Conservation (phyloP, 1,140 invertebrate genomes). For the Neotoxoptera formosana region DNA sequence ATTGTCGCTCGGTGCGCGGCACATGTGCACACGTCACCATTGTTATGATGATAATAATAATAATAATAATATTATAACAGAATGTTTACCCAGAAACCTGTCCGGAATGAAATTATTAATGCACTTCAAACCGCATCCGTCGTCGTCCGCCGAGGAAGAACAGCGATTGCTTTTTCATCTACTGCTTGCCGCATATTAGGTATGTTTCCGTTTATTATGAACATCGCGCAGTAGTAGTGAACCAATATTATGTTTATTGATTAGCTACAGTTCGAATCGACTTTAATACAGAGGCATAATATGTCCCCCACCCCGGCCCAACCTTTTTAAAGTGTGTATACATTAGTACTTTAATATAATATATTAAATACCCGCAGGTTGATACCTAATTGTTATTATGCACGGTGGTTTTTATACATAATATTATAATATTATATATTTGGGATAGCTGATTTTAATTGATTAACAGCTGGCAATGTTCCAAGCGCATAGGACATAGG, state of each 20-base stretch:
- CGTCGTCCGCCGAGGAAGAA: not conserved
- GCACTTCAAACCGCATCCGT: not conserved
- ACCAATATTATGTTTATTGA: not conserved
- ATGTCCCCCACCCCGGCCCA: not conserved
- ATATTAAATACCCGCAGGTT: not conserved
- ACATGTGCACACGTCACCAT: not conserved
- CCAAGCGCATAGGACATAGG: not conserved
- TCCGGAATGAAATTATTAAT: conserved; percentile 18
- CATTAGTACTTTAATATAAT: not conserved
- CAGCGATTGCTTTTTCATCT: not conserved
- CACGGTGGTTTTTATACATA: not conserved
- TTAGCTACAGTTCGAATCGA: not conserved
- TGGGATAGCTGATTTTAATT: not conserved
- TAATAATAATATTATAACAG: not conserved
- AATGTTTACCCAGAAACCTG: conserved; percentile 1
- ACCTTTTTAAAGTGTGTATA: not conserved
- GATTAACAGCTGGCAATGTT: not conserved
- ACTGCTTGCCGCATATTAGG: not conserved
- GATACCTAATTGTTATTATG: not conserved
- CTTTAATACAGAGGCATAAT: not conserved
- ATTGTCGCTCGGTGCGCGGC: not conserved
- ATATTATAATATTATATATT: not conserved
- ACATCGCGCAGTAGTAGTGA: not conserved
- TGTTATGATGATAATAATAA: not conserved
- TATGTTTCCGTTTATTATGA: not conserved